These are phyloP conservation scores for Brachypalpus laphriformis DNA, from an alignment of 2,888 invertebrate species.

Conservation along the genomic window DNA sequence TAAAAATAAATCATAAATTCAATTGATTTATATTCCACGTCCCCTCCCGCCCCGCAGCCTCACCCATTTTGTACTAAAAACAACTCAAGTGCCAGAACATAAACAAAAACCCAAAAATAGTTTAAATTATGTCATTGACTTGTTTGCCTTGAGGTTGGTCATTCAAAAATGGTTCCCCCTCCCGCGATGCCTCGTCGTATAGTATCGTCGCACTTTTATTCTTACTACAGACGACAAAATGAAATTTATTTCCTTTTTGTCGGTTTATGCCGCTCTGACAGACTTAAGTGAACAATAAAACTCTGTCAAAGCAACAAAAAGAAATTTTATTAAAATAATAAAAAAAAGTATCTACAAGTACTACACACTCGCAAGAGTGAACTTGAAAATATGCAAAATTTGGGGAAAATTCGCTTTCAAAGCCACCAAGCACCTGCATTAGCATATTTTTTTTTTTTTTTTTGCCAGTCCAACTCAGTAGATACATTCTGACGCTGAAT, in stretches of 20 bases:
- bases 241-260: not conserved
- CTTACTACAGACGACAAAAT: not conserved
- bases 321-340: not conserved
- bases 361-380: not conserved
- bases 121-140: slow-evolving; percentile 39
- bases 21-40: not conserved
- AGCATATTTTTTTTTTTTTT: not conserved
- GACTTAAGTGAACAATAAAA: not conserved
- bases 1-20: not conserved
- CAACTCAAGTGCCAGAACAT: not conserved
- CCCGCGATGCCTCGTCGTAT: not conserved
- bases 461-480: not conserved
- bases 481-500: not conserved
- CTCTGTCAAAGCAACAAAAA: too few species aligned
- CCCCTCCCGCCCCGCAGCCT: not conserved
- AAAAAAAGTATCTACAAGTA: not conserved
- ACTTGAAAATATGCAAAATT: slow-evolving; percentile 9
- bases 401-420: not conserved
- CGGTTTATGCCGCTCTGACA: not conserved
- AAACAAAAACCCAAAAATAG: slow-evolving; percentile 18
- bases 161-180: not conserved
- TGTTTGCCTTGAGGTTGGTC: slow-evolving; percentile 50
- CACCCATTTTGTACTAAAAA: not conserved
- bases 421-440: not conserved
- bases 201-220: not conserved